Base-by-base conservation (phyloP, 2,797 vertebrate species). In the Basileuterus tristriatus region DNA sequence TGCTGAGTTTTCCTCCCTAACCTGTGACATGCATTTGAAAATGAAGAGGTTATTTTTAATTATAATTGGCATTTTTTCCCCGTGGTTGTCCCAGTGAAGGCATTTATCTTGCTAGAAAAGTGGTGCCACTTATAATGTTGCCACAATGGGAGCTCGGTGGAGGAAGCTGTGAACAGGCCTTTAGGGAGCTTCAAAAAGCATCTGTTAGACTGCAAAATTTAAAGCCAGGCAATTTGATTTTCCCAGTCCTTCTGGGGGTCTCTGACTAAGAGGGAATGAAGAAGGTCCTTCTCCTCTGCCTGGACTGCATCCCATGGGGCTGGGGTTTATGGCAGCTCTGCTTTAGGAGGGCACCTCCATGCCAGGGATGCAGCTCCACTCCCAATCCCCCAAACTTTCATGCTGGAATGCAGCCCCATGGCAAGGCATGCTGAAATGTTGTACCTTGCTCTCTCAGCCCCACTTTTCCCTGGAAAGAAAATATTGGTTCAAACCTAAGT, bases 251-350 rank as follows among this genome's bases (percentile, higher is more conserved):
- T 72, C 59, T 44, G 46, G 78, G 58, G 5, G 11, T 59, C 11
- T 78, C 53, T 87, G 67, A 62, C 24, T 20, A 53, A 67, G 18
- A 78, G 7, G 52, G 7, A 36, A 71, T 32, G 58, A 36, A 59
- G 26, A 43, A 80, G 19, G 11, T 81, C 5, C 11, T 53, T 63
- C 27, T 64, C 63, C 21, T 29, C 29, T 58, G 26, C 8, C 27
- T 11, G 1, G 21, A 3, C 4, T 14, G 8, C 1, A 1, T n/a
- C 26, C n/a, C 0, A 0, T 3, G 2, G 17, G 37, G 20, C 23
- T 76, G n/a, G 36, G 18, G 32, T 8, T 55, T 72, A 8, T 0
- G 2, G 17, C 12, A 22, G n/a, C 8, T 26, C 24, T 4, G 12
- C n/a, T 63, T 39, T 34, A n/a, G 37, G 21, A 11, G 14, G 36